A percentile compares a stretch with the other conserved stretches of the same genome.
Conservation (phyloP, 2,113 vertebrate species). For the Daphoenositta chrysoptera region DNA sequence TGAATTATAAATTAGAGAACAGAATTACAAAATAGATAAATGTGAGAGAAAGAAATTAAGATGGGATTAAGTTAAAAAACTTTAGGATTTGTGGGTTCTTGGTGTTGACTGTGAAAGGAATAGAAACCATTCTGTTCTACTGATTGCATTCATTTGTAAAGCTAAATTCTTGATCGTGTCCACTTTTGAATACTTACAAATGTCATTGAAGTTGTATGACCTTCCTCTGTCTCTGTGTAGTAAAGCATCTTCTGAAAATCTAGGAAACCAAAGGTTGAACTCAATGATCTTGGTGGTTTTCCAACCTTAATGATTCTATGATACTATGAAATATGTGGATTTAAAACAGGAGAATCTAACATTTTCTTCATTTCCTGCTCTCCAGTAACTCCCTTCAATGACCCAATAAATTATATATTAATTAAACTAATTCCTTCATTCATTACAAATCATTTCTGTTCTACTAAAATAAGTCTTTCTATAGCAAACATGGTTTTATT, state of each 20-base stretch:
- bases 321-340: background rate
- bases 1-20: background rate
- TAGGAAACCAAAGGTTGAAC: background rate
- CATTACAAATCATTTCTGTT: background rate
- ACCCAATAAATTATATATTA: background rate
- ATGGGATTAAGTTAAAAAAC: background rate
- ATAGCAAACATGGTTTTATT: background rate
- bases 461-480: background rate
- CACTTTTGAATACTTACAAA: background rate
- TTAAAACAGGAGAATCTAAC: background rate
- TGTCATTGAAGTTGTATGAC: background rate
- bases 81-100: background rate
- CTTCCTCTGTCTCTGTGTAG: background rate
- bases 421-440: background rate
- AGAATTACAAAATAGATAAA: background rate
- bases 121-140: background rate
- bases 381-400: background rate
- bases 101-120: background rate
- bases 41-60: background rate
- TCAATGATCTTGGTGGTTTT: background rate
- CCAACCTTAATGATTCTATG: background rate
- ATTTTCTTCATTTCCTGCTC: background rate
- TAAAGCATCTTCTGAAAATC: background rate
- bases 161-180: background rate
- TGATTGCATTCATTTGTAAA: background rate